Base-by-base conservation (phyloP, 2,113 vertebrate genomes). In the Heliornis fulica region DNA sequence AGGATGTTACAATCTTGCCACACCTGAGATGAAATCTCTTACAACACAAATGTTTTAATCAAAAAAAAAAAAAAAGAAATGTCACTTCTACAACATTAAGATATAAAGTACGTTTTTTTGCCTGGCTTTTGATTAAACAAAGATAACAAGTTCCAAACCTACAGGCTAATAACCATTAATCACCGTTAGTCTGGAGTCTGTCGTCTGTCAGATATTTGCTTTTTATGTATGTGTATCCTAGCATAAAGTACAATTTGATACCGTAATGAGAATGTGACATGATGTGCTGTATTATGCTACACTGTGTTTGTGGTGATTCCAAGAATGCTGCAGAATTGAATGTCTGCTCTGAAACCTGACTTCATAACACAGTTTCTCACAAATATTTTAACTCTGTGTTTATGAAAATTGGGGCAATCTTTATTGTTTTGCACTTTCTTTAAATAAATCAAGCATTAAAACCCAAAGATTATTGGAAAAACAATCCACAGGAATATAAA, bases 101-200 rank as follows among this genome's bases (percentile, higher is more conserved):
- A 79, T 51, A 64, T 48, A 54, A 78, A 87, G 23, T 21, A 90
- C 41, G 66, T 83, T 84, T 64, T 83, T 84, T 60, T 51, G 65
- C 38, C 40, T 64, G 15, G 32, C 77, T 96, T 95, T 71, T 93
- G 54, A 95, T 87, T 95, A 90, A 95, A 93, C 60, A 94, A 94
- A 92, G 48, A 28, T 59, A 96, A 83, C 28, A 89, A 43, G 48
- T 91, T 94, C 83, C 60, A 96, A 86, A 80, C 2, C 2, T 81
- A 78, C 25, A 92, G 40, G 56, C 85, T 61, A 95, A 93, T 75
- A 93, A 20, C 36, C 46, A 92, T 94, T 90, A 97, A 97, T 95
- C 80, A 87, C 51, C 26, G 9, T 60, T 88, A 84, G 64, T 66
- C 56, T 50, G 87, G 59, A 90, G 82, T n/a, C 60, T 95, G 83